Base-by-base conservation (phyloP, 2,797 vertebrate genomes). In the Neostethus bicornis region DNA sequence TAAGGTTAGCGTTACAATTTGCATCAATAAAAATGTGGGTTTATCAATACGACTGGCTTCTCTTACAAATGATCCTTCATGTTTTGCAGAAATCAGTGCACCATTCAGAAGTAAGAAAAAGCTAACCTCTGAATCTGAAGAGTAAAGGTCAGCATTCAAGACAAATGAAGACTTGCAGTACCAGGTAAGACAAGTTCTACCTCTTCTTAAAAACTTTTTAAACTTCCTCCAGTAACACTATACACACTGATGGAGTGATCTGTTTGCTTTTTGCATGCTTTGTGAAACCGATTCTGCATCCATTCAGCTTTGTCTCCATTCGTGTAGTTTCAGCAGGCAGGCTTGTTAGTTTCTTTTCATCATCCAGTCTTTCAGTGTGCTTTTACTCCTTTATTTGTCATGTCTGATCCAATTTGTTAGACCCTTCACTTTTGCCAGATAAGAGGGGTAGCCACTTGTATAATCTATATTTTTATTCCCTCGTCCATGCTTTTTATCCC, bases 391-490 rank as follows among this genome's bases (percentile, higher is more conserved):
- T 51, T 41, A 60, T 70, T 69, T 35, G 51, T 57, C 73, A 61
- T 28, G 47, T 56, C 73, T 89, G 70, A 86, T 86, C 82, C 81
- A 85, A 83, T 87, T 87, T 88, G 74, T 80, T 74, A 16, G 59
- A 85, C 80, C 85, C 73, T 83, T 76, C 19, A 26, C 71, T 81
- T 80, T 78, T 74, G 74, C 61, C 41, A 70, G 76, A 86, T 80
- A 75, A 81, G 63, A 76, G 52, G 39, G 76, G 63, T 71, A 74
- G 64, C 71, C 62, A 58, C 72, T 85, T 86, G 78, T 85, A 77
- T 87, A 84, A 87, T 85, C 74, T 87, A 83, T 81, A 82, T 81
- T 90, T 87, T 74, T 86, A 91, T 85, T 83, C 72, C 73, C 81
- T 88, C 86, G 71, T 85, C 73, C 75, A 41, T 51, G 52, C 70